A percentile compares a stretch with the other conserved stretches of the same genome.
Conservation (phyloP, 2,113 vertebrate genomes). For the Spea bombifrons region DNA sequence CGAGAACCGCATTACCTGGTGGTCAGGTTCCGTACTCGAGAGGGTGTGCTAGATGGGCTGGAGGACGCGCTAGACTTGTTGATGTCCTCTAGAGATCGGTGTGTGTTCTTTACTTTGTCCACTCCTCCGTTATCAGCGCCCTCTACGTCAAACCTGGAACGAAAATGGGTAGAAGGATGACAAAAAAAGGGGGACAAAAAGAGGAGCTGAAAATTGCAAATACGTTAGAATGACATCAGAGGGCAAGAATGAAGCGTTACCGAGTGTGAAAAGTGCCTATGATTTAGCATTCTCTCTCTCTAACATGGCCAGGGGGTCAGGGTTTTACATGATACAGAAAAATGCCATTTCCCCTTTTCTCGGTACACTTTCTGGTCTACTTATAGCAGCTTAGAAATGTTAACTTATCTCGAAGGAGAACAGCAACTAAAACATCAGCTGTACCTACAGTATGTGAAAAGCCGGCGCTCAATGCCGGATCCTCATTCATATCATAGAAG, state of each 20-base stretch:
- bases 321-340: no score
- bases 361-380: background rate
- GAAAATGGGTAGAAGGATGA: background rate
- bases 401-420: background rate
- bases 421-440: no score
- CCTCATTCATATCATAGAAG: no score
- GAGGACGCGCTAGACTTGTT: constrained; percentile 67
- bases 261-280: background rate
- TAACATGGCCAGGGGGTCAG: no score
- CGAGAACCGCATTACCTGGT: constrained; percentile 67
- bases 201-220: background rate
- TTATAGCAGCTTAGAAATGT: background rate
- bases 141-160: constrained; percentile 77
- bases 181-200: background rate
- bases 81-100: constrained; percentile 79
- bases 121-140: constrained; percentile 68
- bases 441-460: no score
- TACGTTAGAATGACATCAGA: background rate
- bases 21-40: constrained; percentile 71
- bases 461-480: no score
- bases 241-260: background rate
- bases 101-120: constrained; percentile 63
- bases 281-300: no score
- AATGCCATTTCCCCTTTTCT: background rate
- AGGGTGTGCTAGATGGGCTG: constrained; percentile 62